Conservation (phyloP, 2,888 invertebrate species). For the Drosophila yooni region DNA sequence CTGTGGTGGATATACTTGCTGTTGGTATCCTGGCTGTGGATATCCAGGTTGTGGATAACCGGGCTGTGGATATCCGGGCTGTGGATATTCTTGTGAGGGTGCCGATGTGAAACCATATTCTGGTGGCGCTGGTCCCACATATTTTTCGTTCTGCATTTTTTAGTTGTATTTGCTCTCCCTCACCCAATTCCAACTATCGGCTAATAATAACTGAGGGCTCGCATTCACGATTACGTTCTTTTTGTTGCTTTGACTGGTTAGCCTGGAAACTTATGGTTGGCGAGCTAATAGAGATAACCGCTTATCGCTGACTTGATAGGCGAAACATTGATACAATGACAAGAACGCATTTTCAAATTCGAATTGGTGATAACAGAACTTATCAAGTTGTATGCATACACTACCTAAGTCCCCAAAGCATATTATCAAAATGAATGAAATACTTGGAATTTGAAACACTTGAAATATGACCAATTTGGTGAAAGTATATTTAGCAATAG, state of each 20-base stretch:
- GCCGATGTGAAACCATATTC: conserved; percentile 37
- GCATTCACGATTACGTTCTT: not conserved
- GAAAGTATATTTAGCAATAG: not conserved
- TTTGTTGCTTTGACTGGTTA: conserved; percentile 16
- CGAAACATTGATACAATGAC: not conserved
- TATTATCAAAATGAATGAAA: not conserved
- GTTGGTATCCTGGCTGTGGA: conserved; percentile 35
- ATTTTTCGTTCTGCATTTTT: conserved; percentile 66
- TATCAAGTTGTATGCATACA: conserved; percentile 8
- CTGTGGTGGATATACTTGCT: conserved; percentile 39
- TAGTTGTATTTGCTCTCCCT: not conserved
- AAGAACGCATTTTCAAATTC: conserved; percentile 1
- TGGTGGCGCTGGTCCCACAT: conserved; percentile 31
- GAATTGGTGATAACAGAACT: conserved; percentile 26
- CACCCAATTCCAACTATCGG: conserved; percentile 6
- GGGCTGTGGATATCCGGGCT: conserved; percentile 37
- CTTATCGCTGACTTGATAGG: conserved; percentile 37
- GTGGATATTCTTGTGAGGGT: conserved; percentile 10
- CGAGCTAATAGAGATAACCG: conserved; percentile 16
- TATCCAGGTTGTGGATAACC: conserved; percentile 25
- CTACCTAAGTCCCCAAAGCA: not conserved
- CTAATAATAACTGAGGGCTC: conserved; percentile 33
- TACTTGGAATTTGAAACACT: not conserved
- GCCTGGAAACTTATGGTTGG: conserved; percentile 7
- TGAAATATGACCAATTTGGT: not conserved